Conservation (phyloP, 2,888 invertebrate species). For the Calameuta pallipes region DNA sequence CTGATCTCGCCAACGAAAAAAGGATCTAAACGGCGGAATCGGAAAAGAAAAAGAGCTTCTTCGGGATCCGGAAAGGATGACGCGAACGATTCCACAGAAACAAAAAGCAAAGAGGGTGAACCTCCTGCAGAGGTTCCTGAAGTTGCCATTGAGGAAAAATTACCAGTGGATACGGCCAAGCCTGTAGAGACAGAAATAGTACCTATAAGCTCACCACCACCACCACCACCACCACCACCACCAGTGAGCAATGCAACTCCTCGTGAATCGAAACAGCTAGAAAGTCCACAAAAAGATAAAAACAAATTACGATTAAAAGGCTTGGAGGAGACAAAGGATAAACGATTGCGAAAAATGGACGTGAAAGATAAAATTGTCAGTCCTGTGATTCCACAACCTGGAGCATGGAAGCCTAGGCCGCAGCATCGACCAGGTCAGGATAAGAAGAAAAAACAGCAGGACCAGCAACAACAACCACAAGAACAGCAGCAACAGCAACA, state of each 20-base stretch:
- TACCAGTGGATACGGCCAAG: conserved; percentile 20
- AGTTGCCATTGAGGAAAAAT: conserved; percentile 4
- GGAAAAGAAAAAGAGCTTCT: conserved; percentile 72
- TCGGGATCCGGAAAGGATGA: conserved; percentile 67
- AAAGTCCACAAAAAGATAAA: conserved; percentile 53
- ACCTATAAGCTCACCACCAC: conserved; percentile 25
- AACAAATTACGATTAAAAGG: conserved; percentile 54
- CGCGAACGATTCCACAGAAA: conserved; percentile 68
- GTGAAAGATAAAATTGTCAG: conserved; percentile 90
- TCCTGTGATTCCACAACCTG: conserved; percentile 91
- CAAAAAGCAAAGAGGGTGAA: conserved; percentile 57
- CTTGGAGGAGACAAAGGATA: conserved; percentile 59
- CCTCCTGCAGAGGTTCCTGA: conserved; percentile 17
- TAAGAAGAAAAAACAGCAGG: conserved; percentile 64
- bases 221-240: conserved; percentile 13
- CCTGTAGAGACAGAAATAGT: conserved; percentile 27
- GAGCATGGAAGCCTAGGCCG: conserved; percentile 78
- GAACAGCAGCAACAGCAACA: conserved; percentile 32
- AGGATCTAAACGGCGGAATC: conserved; percentile 73
- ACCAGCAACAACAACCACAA: conserved; percentile 36
- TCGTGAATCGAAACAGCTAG: conserved; percentile 36
- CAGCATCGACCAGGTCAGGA: conserved; percentile 67
- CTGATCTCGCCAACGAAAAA: conserved; percentile 78
- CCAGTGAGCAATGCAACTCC: conserved; percentile 17
- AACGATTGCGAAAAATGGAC: conserved; percentile 73